These are phyloP conservation scores for Sesia bembeciformis DNA, from an alignment of 2,888 invertebrate species.

Conservation along the genomic window DNA sequence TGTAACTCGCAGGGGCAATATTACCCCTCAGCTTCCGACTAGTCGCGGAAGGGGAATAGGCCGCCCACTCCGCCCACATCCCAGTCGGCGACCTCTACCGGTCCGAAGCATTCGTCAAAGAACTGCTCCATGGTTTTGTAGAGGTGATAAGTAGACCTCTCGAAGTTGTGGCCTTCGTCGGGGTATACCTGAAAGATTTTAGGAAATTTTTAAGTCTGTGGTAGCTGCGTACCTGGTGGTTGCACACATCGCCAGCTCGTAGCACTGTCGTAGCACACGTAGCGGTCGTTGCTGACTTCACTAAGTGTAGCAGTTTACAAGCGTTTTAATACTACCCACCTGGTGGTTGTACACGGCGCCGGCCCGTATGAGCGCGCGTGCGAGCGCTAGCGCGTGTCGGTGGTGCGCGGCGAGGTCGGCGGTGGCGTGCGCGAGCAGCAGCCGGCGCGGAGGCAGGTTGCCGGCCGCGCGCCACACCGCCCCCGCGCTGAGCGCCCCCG, in stretches of 20 bases:
- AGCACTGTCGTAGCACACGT: too few species aligned
- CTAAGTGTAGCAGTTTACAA: too few species aligned
- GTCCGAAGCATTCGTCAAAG: conserved; percentile 88
- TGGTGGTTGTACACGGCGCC: conserved; percentile 89
- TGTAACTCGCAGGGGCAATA: background rate
- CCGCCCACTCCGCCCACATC: conserved; percentile 75
- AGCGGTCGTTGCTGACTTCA: too few species aligned
- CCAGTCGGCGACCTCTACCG: conserved; percentile 81
- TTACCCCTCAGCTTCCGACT: conserved; percentile 12
- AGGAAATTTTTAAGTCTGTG: too few species aligned
- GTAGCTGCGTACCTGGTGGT: too few species aligned
- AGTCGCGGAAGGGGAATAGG: conserved; percentile 69
- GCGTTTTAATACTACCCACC: conserved; percentile 54
- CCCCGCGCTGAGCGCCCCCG: conserved; percentile 81
- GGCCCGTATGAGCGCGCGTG: conserved; percentile 86
- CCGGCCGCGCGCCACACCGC: conserved; percentile 87
- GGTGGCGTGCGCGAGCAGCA: conserved; percentile 86
- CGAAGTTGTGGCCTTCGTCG: conserved; percentile 86
- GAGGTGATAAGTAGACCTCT: conserved; percentile 83
- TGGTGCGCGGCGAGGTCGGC: conserved; percentile 91
- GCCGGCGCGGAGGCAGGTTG: conserved; percentile 76
- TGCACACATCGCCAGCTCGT: too few species aligned
- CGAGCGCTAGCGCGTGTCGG: conserved; percentile 89
- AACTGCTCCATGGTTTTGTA: conserved; percentile 91
- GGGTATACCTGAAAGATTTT: conserved; percentile 82